Base-by-base conservation (phyloP, 2,113 vertebrate species). In the Crocuta crocuta region DNA sequence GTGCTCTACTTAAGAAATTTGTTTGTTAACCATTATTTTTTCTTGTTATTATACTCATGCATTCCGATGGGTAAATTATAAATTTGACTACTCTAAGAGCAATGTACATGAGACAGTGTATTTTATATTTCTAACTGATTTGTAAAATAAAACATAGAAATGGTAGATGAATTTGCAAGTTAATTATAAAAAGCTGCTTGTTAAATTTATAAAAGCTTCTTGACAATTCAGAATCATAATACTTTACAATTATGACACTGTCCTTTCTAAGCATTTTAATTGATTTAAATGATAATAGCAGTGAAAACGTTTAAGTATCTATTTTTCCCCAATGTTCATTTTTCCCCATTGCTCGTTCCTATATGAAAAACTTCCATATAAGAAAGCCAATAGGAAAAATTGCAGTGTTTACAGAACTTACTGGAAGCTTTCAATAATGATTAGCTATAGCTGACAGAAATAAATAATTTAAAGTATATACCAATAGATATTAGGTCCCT, bases 51-150 rank as follows among this genome's bases (percentile, higher is more conserved):
- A 16, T 87, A 90, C 53, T 80, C n/a, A 50, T 33, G 5, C 15
- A 65, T 76, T 97, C 26, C 43, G 35, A 71, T 82, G 12, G 8
- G 35, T 31, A 10, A 15, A 5, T 76, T 71, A 1, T 55, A 39
- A 66, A 23, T 66, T 1, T 66, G 8, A 50, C 9, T 68, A 45
- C 16, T n/a, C 80, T 94, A 74, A 85, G 45, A 45, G 85, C 24
- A 74, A 45, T 10, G 33, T 10, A 17, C 73, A 93, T 96, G 96
- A 97, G 7, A 76, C 81, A 96, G 78, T 35, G 43, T 26, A 78
- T 89, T 94, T 91, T 48, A 74, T 33, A 12, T 97, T 98, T 98
- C 73, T 94, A 95, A 94, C 7, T 81, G 11, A 50, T 80, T 87
- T 89, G 31, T 85, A 10, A 83, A 85, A 84, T 39, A 78, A 80